Evolutionary conservation across 2,113 vertebrate species (phyloP), one percentile per base, ranked within the genome.

Genomic region (Neodontobutis hainanensis): DNA sequence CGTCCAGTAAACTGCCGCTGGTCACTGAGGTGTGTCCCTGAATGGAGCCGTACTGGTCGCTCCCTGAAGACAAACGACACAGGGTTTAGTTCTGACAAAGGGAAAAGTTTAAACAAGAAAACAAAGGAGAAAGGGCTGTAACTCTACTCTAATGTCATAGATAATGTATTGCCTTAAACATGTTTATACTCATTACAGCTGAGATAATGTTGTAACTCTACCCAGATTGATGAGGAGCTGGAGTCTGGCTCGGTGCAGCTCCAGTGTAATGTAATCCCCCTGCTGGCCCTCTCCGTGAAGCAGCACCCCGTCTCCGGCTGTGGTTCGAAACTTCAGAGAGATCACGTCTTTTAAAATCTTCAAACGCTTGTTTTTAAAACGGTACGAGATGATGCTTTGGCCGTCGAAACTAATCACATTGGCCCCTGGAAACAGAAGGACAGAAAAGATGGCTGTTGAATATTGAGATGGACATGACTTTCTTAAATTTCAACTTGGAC

Each of bases 341-440:
- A 99, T 95, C 61, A 95, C 91, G 47, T 99, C 97, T 81, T 97
- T 99, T 85, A 94, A 47, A 0, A 95, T 94, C 91, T 97, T 97
- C 90, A 97, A 92, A 88, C 97, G 98, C 89, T 96, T 97, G 74
- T 93, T 95, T 74, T 91, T 94, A 89, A 99, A 99, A 89, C 96
- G 94, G 80, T 97, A 97, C 0, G 96, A 93, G 62, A 99, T 88
- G 57, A 97, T 92, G n/a, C 93, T 94, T 0, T 94, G 92, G 65
- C 97, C 96, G 32, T 99, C 97, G 51, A 99, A 99, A 82, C 93
- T 96, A 89, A 99, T 96, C 79, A 97, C 94, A 69, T 98, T 96
- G 0, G 96, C 92, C 96, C 96, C 97, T 97, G 87, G 46, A 68
- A 78, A 4, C 7, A 36, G 10, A 10, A 40, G 11, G 8, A 49